Evolutionary conservation across 2,113 vertebrate genomes (phyloP).

Genomic region (Pterophyllum scalare): DNA sequence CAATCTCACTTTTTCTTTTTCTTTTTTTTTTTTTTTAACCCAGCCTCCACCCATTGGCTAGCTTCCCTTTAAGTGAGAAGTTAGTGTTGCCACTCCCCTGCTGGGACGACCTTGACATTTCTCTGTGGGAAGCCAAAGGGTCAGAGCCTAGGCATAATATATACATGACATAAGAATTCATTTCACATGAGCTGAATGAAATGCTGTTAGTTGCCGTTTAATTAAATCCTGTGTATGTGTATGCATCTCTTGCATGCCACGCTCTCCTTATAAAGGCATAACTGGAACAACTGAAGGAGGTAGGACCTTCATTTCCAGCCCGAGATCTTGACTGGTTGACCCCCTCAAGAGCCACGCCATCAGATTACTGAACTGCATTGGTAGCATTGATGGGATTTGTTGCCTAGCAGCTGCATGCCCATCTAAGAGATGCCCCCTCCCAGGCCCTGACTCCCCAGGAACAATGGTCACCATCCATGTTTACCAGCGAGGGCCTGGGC

Average conservation of each 20-base stretch:
- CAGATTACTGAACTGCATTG: constrained; percentile 56
- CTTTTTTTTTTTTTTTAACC: not conserved
- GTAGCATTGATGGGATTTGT: constrained; percentile 59
- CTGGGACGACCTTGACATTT: not conserved
- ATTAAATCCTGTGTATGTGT: not conserved
- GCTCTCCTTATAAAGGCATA: constrained; percentile 32
- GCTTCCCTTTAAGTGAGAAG: not conserved
- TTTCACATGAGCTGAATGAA: not conserved
- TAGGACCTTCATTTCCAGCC: constrained; percentile 31
- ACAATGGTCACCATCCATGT: constrained; percentile 19
- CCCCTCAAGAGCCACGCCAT: constrained; percentile 18
- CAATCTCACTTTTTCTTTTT: not conserved
- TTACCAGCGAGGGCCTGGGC: not conserved
- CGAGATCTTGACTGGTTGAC: constrained; percentile 25
- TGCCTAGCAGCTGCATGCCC: constrained; percentile 56
- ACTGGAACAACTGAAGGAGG: constrained; percentile 40
- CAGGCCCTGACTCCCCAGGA: not conserved
- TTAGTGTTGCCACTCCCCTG: not conserved
- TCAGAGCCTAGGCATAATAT: not conserved
- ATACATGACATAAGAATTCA: not conserved
- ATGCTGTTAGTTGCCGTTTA: constrained; percentile 6
- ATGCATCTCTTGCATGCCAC: not conserved
- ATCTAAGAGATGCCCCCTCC: not conserved
- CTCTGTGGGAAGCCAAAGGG: not conserved
- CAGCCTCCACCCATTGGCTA: not conserved